phyloP scores from a whole-genome alignment of 2,113 vertebrate genomes.

The Rhinichthys klamathensis region DNA sequence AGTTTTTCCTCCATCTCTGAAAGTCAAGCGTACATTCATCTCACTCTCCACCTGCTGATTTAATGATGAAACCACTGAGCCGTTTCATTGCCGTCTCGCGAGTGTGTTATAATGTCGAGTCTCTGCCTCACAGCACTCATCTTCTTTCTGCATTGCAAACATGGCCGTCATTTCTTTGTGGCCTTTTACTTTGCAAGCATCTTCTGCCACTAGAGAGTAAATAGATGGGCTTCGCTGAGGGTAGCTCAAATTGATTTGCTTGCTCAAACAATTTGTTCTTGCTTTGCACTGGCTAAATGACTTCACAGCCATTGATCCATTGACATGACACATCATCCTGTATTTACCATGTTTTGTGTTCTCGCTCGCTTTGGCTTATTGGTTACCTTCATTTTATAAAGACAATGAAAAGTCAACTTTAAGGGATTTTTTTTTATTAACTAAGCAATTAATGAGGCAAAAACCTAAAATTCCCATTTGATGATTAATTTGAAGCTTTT shows the following conservation, averaged over 20 bases:
- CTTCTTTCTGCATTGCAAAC: slow-evolving; percentile 58
- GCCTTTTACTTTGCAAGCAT: slow-evolving; percentile 58
- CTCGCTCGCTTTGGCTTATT: not conserved
- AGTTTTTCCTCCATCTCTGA: slow-evolving; percentile 69
- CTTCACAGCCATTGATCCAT: slow-evolving; percentile 71
- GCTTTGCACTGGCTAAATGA: slow-evolving; percentile 73
- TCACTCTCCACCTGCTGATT: slow-evolving; percentile 64
- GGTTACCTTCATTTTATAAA: not conserved
- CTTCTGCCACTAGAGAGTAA: slow-evolving; percentile 66
- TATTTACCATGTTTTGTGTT: slow-evolving; percentile 58
- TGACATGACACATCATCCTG: slow-evolving; percentile 67
- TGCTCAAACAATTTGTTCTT: slow-evolving; percentile 74
- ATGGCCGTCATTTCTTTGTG: slow-evolving; percentile 47
- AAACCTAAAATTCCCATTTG: not conserved
- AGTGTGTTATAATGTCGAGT: slow-evolving; percentile 65
- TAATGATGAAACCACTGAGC: slow-evolving; percentile 71
- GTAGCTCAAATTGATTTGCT: slow-evolving; percentile 73
- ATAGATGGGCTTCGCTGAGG: slow-evolving; percentile 66
- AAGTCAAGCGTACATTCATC: slow-evolving; percentile 65
- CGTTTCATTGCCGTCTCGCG: slow-evolving; percentile 69
- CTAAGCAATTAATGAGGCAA: not conserved
- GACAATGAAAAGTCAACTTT: not conserved
- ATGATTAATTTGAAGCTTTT: not conserved
- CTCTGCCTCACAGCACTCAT: slow-evolving; percentile 67
- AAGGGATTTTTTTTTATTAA: no score